Evolutionary conservation across 2,113 vertebrate genomes (phyloP).

Genomic region (Ageneiosus marmoratus): DNA sequence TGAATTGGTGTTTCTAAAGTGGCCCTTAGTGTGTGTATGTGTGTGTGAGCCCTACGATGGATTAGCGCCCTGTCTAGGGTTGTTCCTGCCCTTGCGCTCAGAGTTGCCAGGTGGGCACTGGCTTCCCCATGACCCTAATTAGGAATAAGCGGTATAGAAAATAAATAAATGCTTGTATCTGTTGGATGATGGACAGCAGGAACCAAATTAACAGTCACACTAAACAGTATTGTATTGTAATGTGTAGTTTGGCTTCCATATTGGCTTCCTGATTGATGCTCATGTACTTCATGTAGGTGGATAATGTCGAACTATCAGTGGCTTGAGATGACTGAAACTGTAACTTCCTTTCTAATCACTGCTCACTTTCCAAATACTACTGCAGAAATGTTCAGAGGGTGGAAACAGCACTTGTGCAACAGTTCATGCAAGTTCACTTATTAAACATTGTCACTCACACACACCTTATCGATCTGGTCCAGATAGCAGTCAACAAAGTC

Average conservation of each 20-base stretch:
- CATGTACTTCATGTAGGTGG: background rate
- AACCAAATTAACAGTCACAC: background rate
- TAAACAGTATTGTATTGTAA: background rate
- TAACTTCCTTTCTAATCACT: background rate
- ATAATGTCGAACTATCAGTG: background rate
- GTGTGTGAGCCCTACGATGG: too few species aligned
- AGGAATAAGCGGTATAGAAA: too few species aligned
- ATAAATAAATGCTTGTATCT: background rate
- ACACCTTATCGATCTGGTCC: slow-evolving; percentile 58
- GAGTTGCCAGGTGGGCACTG: too few species aligned
- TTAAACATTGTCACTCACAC: background rate
- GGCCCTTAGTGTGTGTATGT: too few species aligned
- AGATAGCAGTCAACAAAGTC: slow-evolving; percentile 63
- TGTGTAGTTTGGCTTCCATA: background rate
- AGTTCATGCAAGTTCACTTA: background rate
- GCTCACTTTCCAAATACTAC: background rate
- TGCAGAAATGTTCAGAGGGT: background rate
- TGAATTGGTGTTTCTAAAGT: too few species aligned
- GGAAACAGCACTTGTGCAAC: background rate
- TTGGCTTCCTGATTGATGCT: background rate
- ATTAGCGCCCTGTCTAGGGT: too few species aligned
- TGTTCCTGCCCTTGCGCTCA: too few species aligned
- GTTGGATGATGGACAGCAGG: background rate
- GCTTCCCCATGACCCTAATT: too few species aligned
- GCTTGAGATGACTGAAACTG: background rate